Base-by-base conservation (phyloP, 2,797 vertebrate species). In the Dipus sagitta region DNA sequence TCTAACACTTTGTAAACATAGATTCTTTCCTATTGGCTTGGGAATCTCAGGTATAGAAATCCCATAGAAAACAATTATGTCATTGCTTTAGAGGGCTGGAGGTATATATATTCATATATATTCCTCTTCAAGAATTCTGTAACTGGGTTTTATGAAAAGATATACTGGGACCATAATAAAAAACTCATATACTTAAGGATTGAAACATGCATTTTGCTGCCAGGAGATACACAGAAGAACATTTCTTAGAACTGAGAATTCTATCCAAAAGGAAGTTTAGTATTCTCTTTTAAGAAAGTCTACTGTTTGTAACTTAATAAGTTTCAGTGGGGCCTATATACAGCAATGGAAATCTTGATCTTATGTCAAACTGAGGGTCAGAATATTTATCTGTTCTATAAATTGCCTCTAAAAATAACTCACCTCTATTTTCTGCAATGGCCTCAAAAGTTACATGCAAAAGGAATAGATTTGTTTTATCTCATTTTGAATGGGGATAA, bases 11-110 rank as follows among this genome's bases (percentile, higher is more conserved):
- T 88, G 1, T 62, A 78, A 18, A 83, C 11, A 74, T 72, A 78
- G 78, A 81, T 62, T 30, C n/a, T 83, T 94, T 82, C 34, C 65
- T 67, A 70, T 6, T 83, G 90, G 10, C 24, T 92, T 95, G 78
- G 60, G 38, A 96, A 95, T 54, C 8, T 12, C 78, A 70, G 38
- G 32, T 87, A 83, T 75, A 80, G 64, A 93, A 96, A 94, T 94
- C 78, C 95, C 85, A 78, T 94, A 42, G 95, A 92, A 93, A 95
- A 72, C 70, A 96, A 95, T 96, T 95, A 95, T 65, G 58, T 86
- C 64, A 88, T 52, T 30, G 9, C 92, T 0, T 52, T 89, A n/a
- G 81, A 92, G 90, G 71, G 64, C 0, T 71, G 65, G 32, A 52
- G 67, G 67, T 54, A 11, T 38, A 38, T 38, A 38, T 38, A 38